Evolutionary conservation across 1,140 invertebrate species (phyloP), one percentile per base, ranked within the genome.

Genomic region (Conopomorpha cramerella): DNA sequence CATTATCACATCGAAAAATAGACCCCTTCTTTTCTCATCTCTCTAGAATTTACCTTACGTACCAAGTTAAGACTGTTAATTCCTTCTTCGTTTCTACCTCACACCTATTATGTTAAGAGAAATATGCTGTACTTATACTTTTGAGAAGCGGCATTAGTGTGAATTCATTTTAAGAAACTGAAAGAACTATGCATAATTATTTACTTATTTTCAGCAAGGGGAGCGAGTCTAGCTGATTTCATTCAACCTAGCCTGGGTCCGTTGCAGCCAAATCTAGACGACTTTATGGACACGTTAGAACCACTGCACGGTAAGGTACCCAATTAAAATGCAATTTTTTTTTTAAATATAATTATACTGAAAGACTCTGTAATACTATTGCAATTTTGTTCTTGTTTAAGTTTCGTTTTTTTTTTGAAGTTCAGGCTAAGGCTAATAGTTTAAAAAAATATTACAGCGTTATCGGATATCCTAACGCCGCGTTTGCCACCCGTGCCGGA

Each of bases 171-270:
- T n/a, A n/a, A n/a, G n/a, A n/a, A n/a, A n/a, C n/a, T n/a, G n/a
- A n/a, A n/a, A n/a, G n/a, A n/a, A n/a, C n/a, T n/a, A n/a, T n/a
- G n/a, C n/a, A n/a, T n/a, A n/a, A n/a, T n/a, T n/a, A n/a, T n/a
- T n/a, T n/a, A n/a, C n/a, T 54, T 55, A 54, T 49, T 46, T 36
- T 49, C 51, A 87, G 85, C 84, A 18, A 79, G 84, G 58, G 84
- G 81, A 45, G 82, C 73, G 19, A 62, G 65, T 46, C 64, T 77
- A 55, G 93, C 96, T 10, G 96, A 99, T 79, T 94, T 99, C 55
- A 98, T 99, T 70, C 97, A 99, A 80, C 97, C 97, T 33, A 96
- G 94, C 63, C 83, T 99, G 46, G 89, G 96, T 33, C 94, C 96
- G 36, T 80, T 99, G 25, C 96, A 99, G 67, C 96, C 96, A 40